Conservation (phyloP, 2,797 vertebrate species). For the Mionectes olivaceus region DNA sequence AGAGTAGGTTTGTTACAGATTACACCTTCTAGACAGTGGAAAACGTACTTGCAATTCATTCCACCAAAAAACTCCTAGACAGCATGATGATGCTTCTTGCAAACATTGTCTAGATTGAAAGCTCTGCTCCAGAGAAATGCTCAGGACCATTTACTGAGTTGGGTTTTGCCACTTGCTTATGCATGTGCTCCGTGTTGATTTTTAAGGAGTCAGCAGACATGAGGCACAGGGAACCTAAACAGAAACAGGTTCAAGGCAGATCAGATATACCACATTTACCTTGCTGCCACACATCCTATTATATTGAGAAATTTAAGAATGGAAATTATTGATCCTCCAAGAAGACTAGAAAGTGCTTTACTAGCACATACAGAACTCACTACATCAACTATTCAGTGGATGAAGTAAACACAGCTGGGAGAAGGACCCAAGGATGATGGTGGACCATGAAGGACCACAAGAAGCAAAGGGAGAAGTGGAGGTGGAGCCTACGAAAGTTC, state of each 20-base stretch:
- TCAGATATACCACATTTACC: not conserved
- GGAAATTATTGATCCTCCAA: not conserved
- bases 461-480: not conserved
- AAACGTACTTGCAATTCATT: not conserved
- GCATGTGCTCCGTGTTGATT: not conserved
- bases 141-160: not conserved
- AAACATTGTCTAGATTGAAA: not conserved
- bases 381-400: not conserved
- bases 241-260: not conserved
- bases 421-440: rapidly evolving
- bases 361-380: not conserved
- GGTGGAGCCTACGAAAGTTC: not conserved
- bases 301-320: not conserved
- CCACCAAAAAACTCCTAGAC: not conserved
- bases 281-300: not conserved
- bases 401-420: not conserved
- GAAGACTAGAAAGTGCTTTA: not conserved
- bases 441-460: not conserved
- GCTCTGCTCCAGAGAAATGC: not conserved
- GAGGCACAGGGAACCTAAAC: not conserved
- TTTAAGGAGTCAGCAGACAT: not conserved
- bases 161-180: not conserved
- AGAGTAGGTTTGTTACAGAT: not conserved
- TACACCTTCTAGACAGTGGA: not conserved
- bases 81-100: not conserved